Evolutionary conservation across 2,797 vertebrate species (phyloP).

Genomic region (Acrossocheilus fasciatus): DNA sequence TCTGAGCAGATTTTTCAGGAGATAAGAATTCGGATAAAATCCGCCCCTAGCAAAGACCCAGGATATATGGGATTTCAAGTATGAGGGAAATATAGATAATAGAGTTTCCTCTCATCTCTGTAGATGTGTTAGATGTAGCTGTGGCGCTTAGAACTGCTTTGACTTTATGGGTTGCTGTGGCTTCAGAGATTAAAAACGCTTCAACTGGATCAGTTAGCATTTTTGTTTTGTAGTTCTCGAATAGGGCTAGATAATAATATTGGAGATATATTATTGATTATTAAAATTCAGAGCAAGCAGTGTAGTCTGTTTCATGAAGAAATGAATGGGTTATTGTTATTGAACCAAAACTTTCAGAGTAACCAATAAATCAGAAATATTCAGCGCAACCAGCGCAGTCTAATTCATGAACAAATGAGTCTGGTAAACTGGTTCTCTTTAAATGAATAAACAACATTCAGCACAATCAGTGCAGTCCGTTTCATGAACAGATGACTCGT

Average conservation of each 20-base stretch:
- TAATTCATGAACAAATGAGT: background rate
- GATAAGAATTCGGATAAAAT: conserved; percentile 48
- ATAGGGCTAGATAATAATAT: background rate
- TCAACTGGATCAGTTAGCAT: conserved; percentile 14
- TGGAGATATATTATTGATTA: background rate
- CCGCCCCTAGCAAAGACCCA: conserved; percentile 13
- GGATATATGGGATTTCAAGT: conserved; percentile 45
- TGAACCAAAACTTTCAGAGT: background rate
- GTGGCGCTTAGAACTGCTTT: background rate
- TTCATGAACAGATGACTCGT: background rate
- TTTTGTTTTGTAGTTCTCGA: background rate
- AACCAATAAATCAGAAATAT: background rate
- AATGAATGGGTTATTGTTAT: background rate
- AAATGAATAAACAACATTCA: background rate
- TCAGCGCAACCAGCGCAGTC: background rate
- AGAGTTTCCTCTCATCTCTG: conserved; percentile 41
- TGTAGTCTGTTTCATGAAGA: background rate
- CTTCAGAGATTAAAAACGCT: conserved; percentile 36
- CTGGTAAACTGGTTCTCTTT: background rate
- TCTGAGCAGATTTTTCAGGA: conserved; percentile 45
- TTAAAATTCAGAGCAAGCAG: background rate
- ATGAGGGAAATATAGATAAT: conserved; percentile 45
- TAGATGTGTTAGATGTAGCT: conserved; percentile 9
- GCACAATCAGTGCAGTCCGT: background rate
- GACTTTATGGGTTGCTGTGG: conserved; percentile 18